Evolutionary conservation across 2,888 invertebrate genomes (phyloP).

Genomic region (Enchytraeus crypticus): DNA sequence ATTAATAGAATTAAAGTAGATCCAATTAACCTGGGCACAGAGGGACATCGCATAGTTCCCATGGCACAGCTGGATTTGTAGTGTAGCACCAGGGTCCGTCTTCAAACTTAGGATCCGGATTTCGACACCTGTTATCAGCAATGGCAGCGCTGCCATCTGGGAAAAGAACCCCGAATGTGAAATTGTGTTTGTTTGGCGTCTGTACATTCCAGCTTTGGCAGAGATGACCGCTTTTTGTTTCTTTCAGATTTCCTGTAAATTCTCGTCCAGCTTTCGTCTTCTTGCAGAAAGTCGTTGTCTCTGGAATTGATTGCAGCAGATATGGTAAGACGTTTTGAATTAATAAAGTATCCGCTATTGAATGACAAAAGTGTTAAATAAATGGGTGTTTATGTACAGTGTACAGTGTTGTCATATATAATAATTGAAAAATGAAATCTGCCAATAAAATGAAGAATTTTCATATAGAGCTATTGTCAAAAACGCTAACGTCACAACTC

Average conservation of each 20-base stretch:
- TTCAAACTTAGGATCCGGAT: neutral
- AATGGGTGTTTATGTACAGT: too few species aligned
- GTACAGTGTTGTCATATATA: too few species aligned
- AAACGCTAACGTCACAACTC: too few species aligned
- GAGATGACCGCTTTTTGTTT: neutral
- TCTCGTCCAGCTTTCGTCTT: neutral
- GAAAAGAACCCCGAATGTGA: neutral
- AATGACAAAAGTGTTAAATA: too few species aligned
- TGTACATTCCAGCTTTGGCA: neutral
- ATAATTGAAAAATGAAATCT: too few species aligned
- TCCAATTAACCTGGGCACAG: too few species aligned
- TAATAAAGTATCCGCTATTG: too few species aligned
- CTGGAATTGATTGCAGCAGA: too few species aligned
- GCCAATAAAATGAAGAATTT: too few species aligned
- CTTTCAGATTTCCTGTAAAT: neutral
- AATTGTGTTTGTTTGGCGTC: neutral
- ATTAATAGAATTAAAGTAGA: too few species aligned
- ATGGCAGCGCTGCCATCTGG: neutral
- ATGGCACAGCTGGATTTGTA: neutral
- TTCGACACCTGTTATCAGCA: neutral
- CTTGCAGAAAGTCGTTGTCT: neutral
- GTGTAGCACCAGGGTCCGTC: constrained; percentile 1
- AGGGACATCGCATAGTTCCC: neutral
- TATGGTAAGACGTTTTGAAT: too few species aligned
- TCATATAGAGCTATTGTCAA: too few species aligned